Conservation (phyloP, 2,888 invertebrate genomes). For the Cryptosula pallasiana region DNA sequence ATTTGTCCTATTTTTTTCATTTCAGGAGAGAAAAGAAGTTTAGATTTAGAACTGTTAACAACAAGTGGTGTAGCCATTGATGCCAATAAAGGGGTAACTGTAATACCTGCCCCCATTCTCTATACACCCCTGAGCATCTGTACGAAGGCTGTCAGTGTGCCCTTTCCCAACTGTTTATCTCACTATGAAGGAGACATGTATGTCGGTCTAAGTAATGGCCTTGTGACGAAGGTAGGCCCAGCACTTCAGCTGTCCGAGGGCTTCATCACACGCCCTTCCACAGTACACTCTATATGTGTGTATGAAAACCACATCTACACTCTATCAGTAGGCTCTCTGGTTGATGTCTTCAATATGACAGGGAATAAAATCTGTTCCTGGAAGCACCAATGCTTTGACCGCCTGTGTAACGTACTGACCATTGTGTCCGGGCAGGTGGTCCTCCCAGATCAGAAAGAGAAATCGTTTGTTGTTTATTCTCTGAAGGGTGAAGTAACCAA, state of each 20-base stretch:
- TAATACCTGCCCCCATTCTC: too few species aligned
- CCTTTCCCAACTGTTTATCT: background rate
- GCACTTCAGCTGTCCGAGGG: background rate
- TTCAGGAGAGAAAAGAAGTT: too few species aligned
- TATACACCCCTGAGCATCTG: too few species aligned
- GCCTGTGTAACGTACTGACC: background rate
- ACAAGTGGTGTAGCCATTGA: too few species aligned
- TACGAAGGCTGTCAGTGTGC: background rate
- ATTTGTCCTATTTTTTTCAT: too few species aligned
- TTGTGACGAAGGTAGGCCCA: background rate
- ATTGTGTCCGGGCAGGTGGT: background rate
- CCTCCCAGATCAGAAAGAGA: background rate
- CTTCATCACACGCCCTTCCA: background rate
- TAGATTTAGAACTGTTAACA: too few species aligned
- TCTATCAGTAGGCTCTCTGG: background rate
- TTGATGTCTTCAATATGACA: background rate
- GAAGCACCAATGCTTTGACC: background rate
- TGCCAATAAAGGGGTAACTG: too few species aligned
- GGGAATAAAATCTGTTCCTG: background rate
- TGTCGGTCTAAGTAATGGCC: background rate
- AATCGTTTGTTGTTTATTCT: background rate
- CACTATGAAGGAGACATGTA: background rate
- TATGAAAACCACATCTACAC: background rate
- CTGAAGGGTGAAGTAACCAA: background rate
- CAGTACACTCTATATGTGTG: background rate